Evolutionary conservation across 1,140 invertebrate genomes (phyloP), one percentile per base, ranked within the genome.

Genomic region (Agrypnia vestita): DNA sequence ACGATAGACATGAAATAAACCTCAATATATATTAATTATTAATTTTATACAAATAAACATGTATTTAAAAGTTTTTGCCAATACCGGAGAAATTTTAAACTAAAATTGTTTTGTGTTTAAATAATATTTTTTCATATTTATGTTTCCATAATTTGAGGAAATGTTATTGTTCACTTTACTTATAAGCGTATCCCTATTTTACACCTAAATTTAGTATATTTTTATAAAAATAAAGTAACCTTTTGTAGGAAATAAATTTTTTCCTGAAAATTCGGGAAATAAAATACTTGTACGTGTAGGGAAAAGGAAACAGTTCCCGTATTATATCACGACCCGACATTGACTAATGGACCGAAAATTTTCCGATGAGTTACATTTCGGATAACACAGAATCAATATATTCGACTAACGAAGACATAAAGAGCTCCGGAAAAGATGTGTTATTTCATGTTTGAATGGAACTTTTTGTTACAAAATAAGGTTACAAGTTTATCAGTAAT

Each of bases 361-460:
- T 72, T 67, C 77, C 61, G 77, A 78, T 78, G 77, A 78, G 77
- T 71, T 78, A 78, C 67, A 71, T 64, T 78, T 78, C 19, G 49
- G 62, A 78, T 72, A 78, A 25, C 61, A 59, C 64, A 49, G 43
- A 69, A 69, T 46, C 44, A 69, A 47, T 69, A 44, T 69, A 17
- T 44, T 46, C 64, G 15, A 17, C 64, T 69, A 69, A 69, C 64
- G 64, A 69, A 69, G 64, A 69, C 46, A 69, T 69, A 69, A 69
- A 69, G 12, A 46, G 44, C 17, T 6, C 44, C 43, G 8, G 43
- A 49, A 69, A 46, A 69, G 43, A 49, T 69, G 43, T 69, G 64
- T 69, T 69, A 44, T 69, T 17, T 15, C 10, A 19, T 59, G 12
- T 13, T 59, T 21, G 55, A 13, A 15, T 9, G 49, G 8, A 51